A percentile compares a stretch with the other conserved stretches of the same genome.
Conservation (phyloP, 2,888 invertebrate genomes). For the Agrotis ipsilon region DNA sequence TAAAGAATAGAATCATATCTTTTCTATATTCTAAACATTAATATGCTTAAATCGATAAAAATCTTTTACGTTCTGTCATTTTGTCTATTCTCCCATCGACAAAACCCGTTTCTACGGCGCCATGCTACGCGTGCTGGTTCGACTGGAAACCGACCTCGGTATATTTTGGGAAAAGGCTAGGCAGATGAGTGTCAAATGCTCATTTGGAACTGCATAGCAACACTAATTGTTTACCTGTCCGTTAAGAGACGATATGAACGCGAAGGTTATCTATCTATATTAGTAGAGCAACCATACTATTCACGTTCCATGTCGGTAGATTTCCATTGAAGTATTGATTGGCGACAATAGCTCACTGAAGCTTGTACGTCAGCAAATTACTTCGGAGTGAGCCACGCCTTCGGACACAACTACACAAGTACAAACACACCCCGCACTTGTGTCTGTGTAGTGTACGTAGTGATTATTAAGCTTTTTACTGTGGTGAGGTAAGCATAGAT, state of each 20-base stretch:
- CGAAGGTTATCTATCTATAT: slow-evolving; percentile 27
- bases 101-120: no score
- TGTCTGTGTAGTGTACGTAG: background rate
- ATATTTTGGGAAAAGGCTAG: no score
- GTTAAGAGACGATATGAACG: background rate
- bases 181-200: no score
- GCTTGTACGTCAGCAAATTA: slow-evolving; percentile 29
- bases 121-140: no score
- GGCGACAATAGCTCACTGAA: slow-evolving; percentile 40
- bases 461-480: background rate
- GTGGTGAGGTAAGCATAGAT: background rate
- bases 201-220: background rate
- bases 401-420: background rate
- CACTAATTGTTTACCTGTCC: background rate
- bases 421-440: background rate
- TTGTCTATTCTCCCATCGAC: no score
- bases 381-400: slow-evolving; percentile 34
- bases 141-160: no score
- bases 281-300: background rate
- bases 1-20: no score
- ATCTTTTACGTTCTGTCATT: no score
- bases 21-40: no score
- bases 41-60: no score
- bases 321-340: slow-evolving; percentile 57
- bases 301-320: slow-evolving; percentile 28